A percentile compares a stretch with the other conserved stretches of the same genome.
These are phyloP conservation scores for Bellardia bayeri DNA, from an alignment of 2,888 invertebrate genomes.

Conservation along the genomic window DNA sequence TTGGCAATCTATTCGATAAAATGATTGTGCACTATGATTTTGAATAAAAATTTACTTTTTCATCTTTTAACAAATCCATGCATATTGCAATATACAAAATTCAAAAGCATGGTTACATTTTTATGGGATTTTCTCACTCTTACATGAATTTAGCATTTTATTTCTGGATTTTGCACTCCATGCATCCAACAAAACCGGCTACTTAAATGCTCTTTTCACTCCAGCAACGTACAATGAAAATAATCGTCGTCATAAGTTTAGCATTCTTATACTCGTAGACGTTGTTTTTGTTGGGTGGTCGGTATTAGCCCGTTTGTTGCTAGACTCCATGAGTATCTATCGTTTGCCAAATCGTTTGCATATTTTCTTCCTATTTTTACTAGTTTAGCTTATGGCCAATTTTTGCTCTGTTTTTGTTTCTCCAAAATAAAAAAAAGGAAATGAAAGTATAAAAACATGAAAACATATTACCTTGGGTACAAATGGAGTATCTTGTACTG, in stretches of 20 bases:
- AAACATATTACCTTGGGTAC: constrained; percentile 65
- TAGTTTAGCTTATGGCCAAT: constrained; percentile 60
- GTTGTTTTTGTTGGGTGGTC: constrained; percentile 34
- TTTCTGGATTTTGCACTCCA: constrained; percentile 54
- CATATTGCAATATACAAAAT: constrained; percentile 47
- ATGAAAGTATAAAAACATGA: constrained; percentile 32
- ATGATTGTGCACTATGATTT: constrained; percentile 67
- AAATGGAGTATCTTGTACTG: constrained; percentile 68
- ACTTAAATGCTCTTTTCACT: constrained; percentile 66
- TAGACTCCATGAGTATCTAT: constrained; percentile 53
- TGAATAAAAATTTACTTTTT: constrained; percentile 45
- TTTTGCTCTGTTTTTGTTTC: constrained; percentile 24
- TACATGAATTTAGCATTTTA: constrained; percentile 63
- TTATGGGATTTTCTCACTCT: constrained; percentile 43
- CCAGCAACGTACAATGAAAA: constrained; percentile 66
- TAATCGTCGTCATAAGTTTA: constrained; percentile 73
- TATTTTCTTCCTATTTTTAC: constrained; percentile 62
- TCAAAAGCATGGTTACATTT: constrained; percentile 46
- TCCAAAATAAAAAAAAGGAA: background rate
- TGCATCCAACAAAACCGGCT: constrained; percentile 48
- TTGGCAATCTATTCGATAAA: constrained; percentile 64
- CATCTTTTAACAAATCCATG: constrained; percentile 21
- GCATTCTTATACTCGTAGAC: constrained; percentile 53
- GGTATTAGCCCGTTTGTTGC: constrained; percentile 64
- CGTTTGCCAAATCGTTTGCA: constrained; percentile 74